phyloP scores from a whole-genome alignment of 1,140 invertebrate genomes.

The Eufriesea mexicana region DNA sequence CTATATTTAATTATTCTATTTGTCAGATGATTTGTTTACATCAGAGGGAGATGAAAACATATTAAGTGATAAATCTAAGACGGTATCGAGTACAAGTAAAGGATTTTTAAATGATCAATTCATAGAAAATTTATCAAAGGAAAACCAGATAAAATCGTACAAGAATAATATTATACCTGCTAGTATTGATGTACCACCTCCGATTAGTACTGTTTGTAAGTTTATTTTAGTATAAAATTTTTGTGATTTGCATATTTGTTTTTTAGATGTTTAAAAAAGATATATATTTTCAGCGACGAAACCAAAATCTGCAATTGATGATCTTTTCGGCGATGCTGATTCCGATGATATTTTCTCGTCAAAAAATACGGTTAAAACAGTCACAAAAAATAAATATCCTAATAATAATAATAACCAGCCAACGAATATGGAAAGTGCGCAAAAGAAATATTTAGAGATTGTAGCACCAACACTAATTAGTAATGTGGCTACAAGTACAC shows the following conservation, averaged over 20 bases:
- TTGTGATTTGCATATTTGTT: background rate
- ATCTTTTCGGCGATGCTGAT: constrained; percentile 78
- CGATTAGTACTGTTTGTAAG: constrained; percentile 76
- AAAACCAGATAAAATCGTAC: constrained; percentile 64
- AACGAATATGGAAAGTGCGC: background rate
- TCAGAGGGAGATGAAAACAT: constrained; percentile 66
- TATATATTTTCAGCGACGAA: constrained; percentile 68
- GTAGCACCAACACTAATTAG: constrained; percentile 3
- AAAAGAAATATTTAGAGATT: constrained; percentile 55
- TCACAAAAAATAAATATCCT: constrained; percentile 42
- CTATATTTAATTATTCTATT: background rate
- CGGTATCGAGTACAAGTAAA: constrained; percentile 61
- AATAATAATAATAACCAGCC: constrained; percentile 11
- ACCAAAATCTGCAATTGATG: constrained; percentile 79
- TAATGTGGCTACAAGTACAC: constrained; percentile 68
- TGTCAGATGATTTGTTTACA: constrained; percentile 73
- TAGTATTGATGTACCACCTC: constrained; percentile 78
- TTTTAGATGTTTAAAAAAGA: background rate
- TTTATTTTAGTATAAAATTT: constrained; percentile 8
- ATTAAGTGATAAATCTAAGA: constrained; percentile 51
- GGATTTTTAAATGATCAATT: constrained; percentile 72
- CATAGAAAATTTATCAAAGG: constrained; percentile 68
- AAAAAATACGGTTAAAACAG: constrained; percentile 68
- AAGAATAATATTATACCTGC: constrained; percentile 77
- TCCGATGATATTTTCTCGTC: constrained; percentile 78